A percentile compares a stretch with the other conserved stretches of the same genome.
Conservation (phyloP, 2,113 vertebrate species). For the Ameiurus melas region DNA sequence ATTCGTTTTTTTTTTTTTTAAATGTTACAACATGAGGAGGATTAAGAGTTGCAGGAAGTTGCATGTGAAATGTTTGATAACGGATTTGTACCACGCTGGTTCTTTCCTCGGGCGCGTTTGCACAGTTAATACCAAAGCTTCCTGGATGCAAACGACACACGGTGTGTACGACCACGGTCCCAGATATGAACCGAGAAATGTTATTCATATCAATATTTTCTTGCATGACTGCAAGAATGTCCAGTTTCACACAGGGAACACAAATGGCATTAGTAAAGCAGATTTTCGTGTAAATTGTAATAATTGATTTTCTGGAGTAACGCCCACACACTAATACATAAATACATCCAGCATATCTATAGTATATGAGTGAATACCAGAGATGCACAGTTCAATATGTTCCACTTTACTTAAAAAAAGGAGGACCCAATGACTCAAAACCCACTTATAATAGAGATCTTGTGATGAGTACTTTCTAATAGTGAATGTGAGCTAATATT, state of each 20-base stretch:
- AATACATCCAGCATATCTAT: background rate
- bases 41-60: slow-evolving; percentile 35
- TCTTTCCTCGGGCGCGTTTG: slow-evolving; percentile 6
- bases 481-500: background rate
- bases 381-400: background rate
- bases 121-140: slow-evolving; percentile 4
- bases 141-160: background rate
- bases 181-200: background rate
- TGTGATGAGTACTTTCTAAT: background rate
- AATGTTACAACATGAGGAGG: slow-evolving; percentile 39
- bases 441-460: background rate
- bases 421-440: background rate
- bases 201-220: background rate
- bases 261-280: background rate
- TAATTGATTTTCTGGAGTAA: slow-evolving; percentile 1
- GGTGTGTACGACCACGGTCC: background rate
- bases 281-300: background rate
- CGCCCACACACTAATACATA: background rate
- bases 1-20: slow-evolving; percentile 8
- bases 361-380: background rate
- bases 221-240: background rate
- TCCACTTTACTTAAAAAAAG: background rate
- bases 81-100: slow-evolving; percentile 17
- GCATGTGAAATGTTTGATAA: slow-evolving; percentile 38
- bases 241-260: background rate